These are phyloP conservation scores for Hylia prasina DNA, from an alignment of 2,113 vertebrate species.

Conservation along the genomic window DNA sequence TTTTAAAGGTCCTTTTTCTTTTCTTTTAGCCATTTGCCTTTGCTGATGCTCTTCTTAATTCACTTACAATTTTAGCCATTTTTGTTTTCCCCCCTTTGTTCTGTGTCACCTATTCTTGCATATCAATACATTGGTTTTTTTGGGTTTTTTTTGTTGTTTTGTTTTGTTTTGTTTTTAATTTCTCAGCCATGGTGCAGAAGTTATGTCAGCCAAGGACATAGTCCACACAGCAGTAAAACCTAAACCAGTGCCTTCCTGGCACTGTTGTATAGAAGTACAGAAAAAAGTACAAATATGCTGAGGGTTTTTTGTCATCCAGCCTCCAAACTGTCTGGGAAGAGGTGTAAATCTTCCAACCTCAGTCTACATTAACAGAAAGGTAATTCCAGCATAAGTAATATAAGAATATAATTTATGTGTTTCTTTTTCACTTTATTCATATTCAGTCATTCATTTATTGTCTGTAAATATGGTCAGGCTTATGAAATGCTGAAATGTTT, in stretches of 20 bases:
- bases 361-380: not conserved
- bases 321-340: not conserved
- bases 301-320: not conserved
- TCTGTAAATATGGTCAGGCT: not conserved
- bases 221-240: not conserved
- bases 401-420: not conserved
- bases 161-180: not conserved
- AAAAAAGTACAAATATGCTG: not conserved
- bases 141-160: no score
- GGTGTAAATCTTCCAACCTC: not conserved
- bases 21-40: not conserved
- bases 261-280: not conserved
- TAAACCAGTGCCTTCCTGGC: not conserved
- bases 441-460: not conserved
- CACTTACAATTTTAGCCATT: not conserved
- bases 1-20: not conserved
- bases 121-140: not conserved
- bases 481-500: not conserved
- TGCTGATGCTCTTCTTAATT: not conserved
- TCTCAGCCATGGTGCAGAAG: not conserved
- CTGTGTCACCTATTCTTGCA: not conserved
- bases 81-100: not conserved
- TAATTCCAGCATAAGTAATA: not conserved
- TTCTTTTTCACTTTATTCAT: not conserved
- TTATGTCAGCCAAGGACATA: not conserved